Base-by-base conservation (phyloP, 2,888 invertebrate species). In the Bibio marci region DNA sequence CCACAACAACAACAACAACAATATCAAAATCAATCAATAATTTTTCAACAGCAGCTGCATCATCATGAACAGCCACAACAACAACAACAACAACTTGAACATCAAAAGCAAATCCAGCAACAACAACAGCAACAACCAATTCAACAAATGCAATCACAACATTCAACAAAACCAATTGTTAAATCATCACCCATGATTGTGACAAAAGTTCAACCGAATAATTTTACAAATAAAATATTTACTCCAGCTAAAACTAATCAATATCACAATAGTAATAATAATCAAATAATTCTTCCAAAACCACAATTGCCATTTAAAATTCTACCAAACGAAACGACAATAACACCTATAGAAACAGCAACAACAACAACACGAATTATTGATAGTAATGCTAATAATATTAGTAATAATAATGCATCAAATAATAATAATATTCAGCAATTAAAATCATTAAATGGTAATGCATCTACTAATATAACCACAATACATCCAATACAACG, bases 111-210 rank as follows among this genome's bases (percentile, higher is more conserved):
- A 32, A 33, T 38, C 1, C 33, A 38, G 36, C 39, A 39, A 58
- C 47, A 63, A 62, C 52, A 59, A 3, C 17, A 15, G 11, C 28
- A 19, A 10, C 30, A 31, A 14, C 30, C 28, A 37, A 52, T 30
- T 10, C 26, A 19, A 18, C 18, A 26, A 22, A 49, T 64, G 14
- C 43, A 41, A 45, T 60, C 43, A 18, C 39, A 41, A 22, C 41
- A 43, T 8, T 39, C 46, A 15, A 30, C 35, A n/a, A 46, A 46
- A 30, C 44, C 45, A 17, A 43, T 40, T 13, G 42, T 41, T 12
- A 47, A 46, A 39, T 43, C 43, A 26, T 43, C 43, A 30, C 41
- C 45, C 2, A 46, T 45, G 18, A 38, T 46, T 22, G 43, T 46
- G 60, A 2, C 51, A 18, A 47, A 47, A 37, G 45, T 47, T 32